phyloP scores from a whole-genome alignment of 2,888 invertebrate genomes.

The Dryococelus australis region DNA sequence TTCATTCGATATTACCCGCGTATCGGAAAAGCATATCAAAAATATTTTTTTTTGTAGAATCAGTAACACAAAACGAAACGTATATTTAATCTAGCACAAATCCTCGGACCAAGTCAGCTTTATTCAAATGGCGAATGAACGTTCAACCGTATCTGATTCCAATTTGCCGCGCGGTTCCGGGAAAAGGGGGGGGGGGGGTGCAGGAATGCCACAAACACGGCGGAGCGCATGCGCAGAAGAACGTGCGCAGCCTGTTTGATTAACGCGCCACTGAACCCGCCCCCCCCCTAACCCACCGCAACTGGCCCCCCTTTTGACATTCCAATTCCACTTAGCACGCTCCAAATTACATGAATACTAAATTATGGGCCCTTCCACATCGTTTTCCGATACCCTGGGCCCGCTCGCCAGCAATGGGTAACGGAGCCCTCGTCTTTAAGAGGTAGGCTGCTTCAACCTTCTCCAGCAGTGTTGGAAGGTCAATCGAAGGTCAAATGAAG shows the following conservation, averaged over 20 bases:
- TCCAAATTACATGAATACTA: constrained; percentile 40
- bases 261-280: neutral
- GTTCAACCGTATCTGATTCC: neutral
- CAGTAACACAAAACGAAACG: neutral
- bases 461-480: neutral
- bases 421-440: neutral
- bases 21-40: neutral
- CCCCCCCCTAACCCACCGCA: neutral
- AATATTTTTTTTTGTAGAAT: neutral
- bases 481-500: neutral
- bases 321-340: constrained; percentile 38
- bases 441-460: neutral
- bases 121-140: constrained; percentile 10
- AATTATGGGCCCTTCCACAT: constrained; percentile 40
- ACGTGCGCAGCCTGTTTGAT: neutral
- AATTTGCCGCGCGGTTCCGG: neutral
- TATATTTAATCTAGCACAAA: neutral
- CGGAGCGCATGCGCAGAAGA: neutral
- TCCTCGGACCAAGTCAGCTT: neutral
- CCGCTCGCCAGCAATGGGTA: neutral
- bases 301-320: constrained; percentile 26
- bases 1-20: neutral
- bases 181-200: too few species aligned
- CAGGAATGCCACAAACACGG: neutral
- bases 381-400: constrained; percentile 38